Evolutionary conservation across 2,797 vertebrate species (phyloP).

Genomic region (Garrulus glandarius): DNA sequence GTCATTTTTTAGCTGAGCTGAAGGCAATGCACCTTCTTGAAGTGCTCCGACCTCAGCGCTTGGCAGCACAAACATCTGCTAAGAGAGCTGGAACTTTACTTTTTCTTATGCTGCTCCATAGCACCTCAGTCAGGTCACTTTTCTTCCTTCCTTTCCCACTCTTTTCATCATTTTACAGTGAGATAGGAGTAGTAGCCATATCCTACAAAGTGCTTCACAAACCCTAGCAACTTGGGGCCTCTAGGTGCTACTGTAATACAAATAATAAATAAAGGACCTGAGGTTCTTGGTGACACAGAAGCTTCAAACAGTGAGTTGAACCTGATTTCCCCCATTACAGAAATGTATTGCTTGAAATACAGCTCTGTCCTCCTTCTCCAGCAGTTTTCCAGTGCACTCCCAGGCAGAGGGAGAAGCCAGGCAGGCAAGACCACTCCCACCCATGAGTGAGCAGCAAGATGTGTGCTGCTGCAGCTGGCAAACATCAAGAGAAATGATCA

Average conservation of each 20-base stretch:
- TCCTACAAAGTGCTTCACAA: neutral
- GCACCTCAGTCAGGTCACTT: neutral
- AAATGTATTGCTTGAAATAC: neutral
- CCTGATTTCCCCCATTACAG: neutral
- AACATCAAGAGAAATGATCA: neutral
- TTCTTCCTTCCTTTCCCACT: neutral
- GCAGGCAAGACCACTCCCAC: neutral
- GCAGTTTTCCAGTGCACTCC: accelerated
- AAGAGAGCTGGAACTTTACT: neutral
- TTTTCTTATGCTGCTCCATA: accelerated
- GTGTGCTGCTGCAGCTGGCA: neutral
- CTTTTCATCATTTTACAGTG: neutral
- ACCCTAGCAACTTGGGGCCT: neutral
- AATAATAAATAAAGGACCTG: neutral
- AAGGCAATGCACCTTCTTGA: neutral
- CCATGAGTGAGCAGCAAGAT: neutral
- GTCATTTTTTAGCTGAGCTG: neutral
- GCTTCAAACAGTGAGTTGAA: neutral
- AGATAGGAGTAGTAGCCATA: neutral
- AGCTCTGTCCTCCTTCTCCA: neutral
- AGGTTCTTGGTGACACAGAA: neutral
- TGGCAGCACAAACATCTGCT: neutral
- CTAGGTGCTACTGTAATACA: slow-evolving; percentile 40
- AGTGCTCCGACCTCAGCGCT: neutral
- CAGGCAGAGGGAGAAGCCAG: neutral